phyloP scores from a whole-genome alignment of 2,888 invertebrate species.

The Andrena bicolor region DNA sequence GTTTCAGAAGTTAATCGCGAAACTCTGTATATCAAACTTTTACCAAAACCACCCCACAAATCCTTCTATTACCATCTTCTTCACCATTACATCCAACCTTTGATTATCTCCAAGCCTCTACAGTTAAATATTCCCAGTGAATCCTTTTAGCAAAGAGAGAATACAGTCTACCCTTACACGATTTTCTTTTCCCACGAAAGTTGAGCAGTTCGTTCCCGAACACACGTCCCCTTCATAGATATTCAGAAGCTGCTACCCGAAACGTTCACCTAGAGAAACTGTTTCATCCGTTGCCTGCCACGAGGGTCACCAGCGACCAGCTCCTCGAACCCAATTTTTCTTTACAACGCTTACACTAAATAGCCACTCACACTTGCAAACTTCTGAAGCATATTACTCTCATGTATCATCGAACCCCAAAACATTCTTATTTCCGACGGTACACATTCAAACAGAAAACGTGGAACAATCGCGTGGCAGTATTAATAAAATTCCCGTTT shows the following conservation, averaged over 20 bases:
- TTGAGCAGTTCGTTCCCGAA: constrained; percentile 13
- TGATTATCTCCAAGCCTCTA: neutral
- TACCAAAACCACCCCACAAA: too few relatives aligned
- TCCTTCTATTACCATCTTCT: neutral
- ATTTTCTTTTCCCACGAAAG: neutral
- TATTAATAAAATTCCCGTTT: constrained; percentile 45
- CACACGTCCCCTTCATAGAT: constrained; percentile 8
- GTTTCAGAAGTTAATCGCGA: neutral
- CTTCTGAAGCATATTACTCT: too few relatives aligned
- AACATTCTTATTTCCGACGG: too few relatives aligned
- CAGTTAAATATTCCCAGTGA: constrained; percentile 2
- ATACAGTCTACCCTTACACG: neutral
- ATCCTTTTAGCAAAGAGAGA: neutral
- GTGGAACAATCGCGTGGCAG: too few relatives aligned
- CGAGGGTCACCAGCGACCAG: too few relatives aligned
- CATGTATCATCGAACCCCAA: too few relatives aligned
- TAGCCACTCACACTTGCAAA: too few relatives aligned
- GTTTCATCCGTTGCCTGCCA: too few relatives aligned
- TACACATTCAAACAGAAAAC: too few relatives aligned
- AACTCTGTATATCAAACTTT: too few relatives aligned
- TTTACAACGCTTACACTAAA: too few relatives aligned
- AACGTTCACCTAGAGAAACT: neutral
- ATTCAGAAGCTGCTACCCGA: neutral
- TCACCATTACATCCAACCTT: neutral
- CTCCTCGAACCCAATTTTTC: too few relatives aligned